A percentile compares a stretch with the other conserved stretches of the same genome.
These are phyloP conservation scores for Brenthis daphne DNA, from an alignment of 2,888 invertebrate species.

Conservation along the genomic window DNA sequence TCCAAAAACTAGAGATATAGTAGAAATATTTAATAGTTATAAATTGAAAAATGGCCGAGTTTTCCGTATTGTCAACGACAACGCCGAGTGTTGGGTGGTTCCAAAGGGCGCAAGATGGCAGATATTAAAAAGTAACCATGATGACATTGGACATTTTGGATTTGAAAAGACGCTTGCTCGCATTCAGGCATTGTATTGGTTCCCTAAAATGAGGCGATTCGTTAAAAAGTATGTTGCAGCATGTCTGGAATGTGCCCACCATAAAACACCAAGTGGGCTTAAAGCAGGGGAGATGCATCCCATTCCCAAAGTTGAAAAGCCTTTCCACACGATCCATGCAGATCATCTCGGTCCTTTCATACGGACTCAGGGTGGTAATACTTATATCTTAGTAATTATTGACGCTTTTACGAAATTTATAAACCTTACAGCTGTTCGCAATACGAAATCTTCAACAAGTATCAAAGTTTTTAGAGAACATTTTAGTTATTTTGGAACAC, in stretches of 20 bases:
- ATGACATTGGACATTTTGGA: constrained; percentile 57
- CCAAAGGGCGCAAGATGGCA: constrained; percentile 47
- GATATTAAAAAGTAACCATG: constrained; percentile 51
- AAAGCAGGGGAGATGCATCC: constrained; percentile 53
- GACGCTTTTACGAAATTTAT: constrained; percentile 58
- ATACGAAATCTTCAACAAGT: constrained; percentile 46
- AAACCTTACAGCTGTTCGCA: constrained; percentile 48
- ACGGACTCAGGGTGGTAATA: constrained; percentile 48
- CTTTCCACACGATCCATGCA: constrained; percentile 60
- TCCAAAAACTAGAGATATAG: too few species aligned
- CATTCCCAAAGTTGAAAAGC: constrained; percentile 55
- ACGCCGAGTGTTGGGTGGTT: constrained; percentile 42
- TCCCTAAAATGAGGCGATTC: constrained; percentile 53
- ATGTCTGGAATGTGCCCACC: constrained; percentile 55
- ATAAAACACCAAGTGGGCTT: constrained; percentile 45
- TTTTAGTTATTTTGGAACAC: constrained; percentile 38
- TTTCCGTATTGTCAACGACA: constrained; percentile 31
- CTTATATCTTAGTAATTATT: constrained; percentile 49
- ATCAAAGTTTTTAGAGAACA: constrained; percentile 47
- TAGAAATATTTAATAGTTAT: too few species aligned
- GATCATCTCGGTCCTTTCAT: constrained; percentile 64
- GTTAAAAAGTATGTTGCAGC: constrained; percentile 56
- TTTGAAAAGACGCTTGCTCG: constrained; percentile 49
- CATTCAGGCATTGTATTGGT: constrained; percentile 53
- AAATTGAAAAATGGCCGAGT: constrained; percentile 21